phyloP scores from a whole-genome alignment of 2,888 invertebrate species.

The Mythimna ferrago region DNA sequence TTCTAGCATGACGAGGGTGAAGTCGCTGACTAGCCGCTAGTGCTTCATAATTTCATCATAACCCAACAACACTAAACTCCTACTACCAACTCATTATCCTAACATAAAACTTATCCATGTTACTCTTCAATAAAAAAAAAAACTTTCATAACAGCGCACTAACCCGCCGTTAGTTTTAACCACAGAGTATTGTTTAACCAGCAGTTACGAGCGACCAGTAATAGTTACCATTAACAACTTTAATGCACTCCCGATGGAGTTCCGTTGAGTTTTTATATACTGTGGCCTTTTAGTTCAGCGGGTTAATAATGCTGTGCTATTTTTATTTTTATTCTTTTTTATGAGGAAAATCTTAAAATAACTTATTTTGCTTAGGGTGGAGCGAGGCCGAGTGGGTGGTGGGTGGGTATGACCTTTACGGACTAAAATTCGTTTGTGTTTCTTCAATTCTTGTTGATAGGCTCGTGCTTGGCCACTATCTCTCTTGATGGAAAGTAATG shows the following conservation, averaged over 20 bases:
- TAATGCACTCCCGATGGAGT: conserved; percentile 42
- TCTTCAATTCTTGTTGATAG: too few relatives aligned
- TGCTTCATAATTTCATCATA: not conserved
- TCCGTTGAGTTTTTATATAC: conserved; percentile 46
- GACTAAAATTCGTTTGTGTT: too few relatives aligned
- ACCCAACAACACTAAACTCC: not conserved
- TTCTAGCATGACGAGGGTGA: too few relatives aligned
- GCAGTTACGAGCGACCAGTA: conserved; percentile 34
- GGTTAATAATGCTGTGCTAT: not conserved
- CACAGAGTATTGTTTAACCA: conserved; percentile 50
- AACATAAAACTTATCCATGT: conserved; percentile 16
- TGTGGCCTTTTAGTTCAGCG: conserved; percentile 17
- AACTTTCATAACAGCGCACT: conserved; percentile 29
- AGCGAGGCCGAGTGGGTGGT: too few relatives aligned
- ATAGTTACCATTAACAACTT: conserved; percentile 47
- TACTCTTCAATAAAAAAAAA: conserved; percentile 26
- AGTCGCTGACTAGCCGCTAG: too few relatives aligned
- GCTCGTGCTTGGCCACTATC: too few relatives aligned
- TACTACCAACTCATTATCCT: conserved; percentile 3
- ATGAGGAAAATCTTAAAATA: not conserved
- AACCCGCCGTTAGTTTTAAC: conserved; percentile 37
- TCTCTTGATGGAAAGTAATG: too few relatives aligned
- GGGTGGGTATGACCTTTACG: too few relatives aligned
- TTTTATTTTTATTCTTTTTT: not conserved
- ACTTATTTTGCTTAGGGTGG: too few relatives aligned